Percentiles rank a stretch among this genome's conserved stretches.
These are phyloP conservation scores for Seira sanloemensis DNA, from an alignment of 2,888 invertebrate species.

Conservation along the genomic window DNA sequence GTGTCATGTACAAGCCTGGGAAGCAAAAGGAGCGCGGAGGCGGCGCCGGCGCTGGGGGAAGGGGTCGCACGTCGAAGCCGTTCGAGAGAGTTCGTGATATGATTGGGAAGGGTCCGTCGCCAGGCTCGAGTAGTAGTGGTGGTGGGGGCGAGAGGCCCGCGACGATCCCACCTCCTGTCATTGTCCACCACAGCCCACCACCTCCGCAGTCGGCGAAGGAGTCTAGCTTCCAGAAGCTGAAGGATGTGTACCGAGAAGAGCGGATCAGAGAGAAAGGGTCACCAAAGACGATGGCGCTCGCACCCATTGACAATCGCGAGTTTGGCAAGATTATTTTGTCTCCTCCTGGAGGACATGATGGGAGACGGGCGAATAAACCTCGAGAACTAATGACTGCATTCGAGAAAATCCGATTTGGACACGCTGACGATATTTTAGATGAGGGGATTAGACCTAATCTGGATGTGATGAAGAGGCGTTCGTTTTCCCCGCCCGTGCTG, in stretches of 20 bases:
- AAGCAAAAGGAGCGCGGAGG: slow-evolving; percentile 51
- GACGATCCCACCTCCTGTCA: slow-evolving; percentile 62
- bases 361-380: slow-evolving; percentile 72
- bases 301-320: slow-evolving; percentile 52
- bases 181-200: slow-evolving; percentile 63
- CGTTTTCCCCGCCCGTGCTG: slow-evolving; percentile 59
- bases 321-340: slow-evolving; percentile 71
- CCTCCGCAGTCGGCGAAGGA: slow-evolving; percentile 72
- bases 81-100: slow-evolving; percentile 75
- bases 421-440: slow-evolving; percentile 70
- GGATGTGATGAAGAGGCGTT: slow-evolving; percentile 67
- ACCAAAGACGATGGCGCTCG: slow-evolving; percentile 77
- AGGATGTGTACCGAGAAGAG: slow-evolving; percentile 87
- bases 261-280: slow-evolving; percentile 83
- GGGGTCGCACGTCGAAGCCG: slow-evolving; percentile 49
- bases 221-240: slow-evolving; percentile 83
- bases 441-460: slow-evolving; percentile 63
- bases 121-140: too few relatives aligned
- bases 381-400: slow-evolving; percentile 73
- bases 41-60: slow-evolving; percentile 23
- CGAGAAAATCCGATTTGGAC: slow-evolving; percentile 74
- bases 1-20: slow-evolving; percentile 57
- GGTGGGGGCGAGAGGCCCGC: background rate
- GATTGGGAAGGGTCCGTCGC: slow-evolving; percentile 75
- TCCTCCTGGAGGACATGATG: slow-evolving; percentile 72